Evolutionary conservation across 2,113 vertebrate genomes (phyloP), one percentile per base, ranked within the genome.

Genomic region (Coryphaenoides rupestris): DNA sequence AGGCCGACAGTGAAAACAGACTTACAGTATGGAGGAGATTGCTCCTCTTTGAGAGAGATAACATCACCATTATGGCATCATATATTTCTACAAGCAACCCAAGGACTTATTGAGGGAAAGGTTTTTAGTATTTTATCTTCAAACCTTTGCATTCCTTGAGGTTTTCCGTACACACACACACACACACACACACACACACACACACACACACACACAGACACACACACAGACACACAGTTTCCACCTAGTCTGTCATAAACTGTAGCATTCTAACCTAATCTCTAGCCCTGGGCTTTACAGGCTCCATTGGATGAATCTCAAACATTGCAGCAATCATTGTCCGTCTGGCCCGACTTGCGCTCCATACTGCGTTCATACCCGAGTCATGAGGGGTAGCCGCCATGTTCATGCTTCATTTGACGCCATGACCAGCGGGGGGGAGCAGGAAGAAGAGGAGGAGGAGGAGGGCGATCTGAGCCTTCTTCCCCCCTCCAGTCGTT

Each of bases 321-420:
- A 78, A 81, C 76, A 88, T 81, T 74, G 79, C 69, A 78, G 83
- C 76, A 83, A 89, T 87, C 87, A 81, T 70, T 72, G 72, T 66
- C 69, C 24, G 61, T 49, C 55, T 58, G 57, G 59, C 68, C 73
- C 76, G 84, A 68, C 69, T 4, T 72, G 78, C 80, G 80, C 74
- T 69, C 75, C 74, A 75, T 72, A 80, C 74, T 50, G 17, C 73
- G 26, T 69, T 21, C 21, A 40, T 40, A 7, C 33, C 33, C 33
- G 9, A 12, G 33, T 12, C 33, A 40, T 40, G 33, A 40, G 33
- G 33, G 33, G 33, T 40, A 9, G 33, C 33, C 33, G 33, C 33
- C 54, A 21, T 22, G 70, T 66, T 72, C 64, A 40, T 40, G 70
- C 63, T 72, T 84, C 83, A 85, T 87, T 89, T 87, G 77, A 81